Evolutionary conservation across 2,888 invertebrate genomes (phyloP), one percentile per base, ranked within the genome.

Genomic region (Drosophila affinis): DNA sequence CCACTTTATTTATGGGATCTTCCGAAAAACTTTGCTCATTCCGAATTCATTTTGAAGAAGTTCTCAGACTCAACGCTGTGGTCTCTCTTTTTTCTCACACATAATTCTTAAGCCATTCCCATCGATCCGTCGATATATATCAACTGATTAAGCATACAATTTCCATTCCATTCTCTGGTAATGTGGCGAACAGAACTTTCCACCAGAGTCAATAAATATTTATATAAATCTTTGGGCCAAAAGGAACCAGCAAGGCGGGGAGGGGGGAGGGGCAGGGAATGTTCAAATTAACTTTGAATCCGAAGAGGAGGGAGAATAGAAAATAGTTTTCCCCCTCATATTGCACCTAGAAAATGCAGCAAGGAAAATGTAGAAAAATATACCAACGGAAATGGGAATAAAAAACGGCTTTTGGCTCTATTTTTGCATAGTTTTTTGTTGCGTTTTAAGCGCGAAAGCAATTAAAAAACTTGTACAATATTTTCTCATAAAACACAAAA

Each of bases 401-500:
- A 61, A 58, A 34, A 21, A n/a, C n/a, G 32, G 6, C 32, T 39
- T 27, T 59, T 32, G 7, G 39, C n/a, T 39, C 39, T 12, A 24
- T 29, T 32, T 32, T 44, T 51, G n/a, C 79, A 59, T 64, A 21
- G 67, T 73, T 78, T 73, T 81, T 29, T 29, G 21, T 21, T 21
- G 21, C 21, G 7, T 27, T 29, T 76, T 77, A 79, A 77, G 80
- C 74, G 70, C 64, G 68, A 79, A 85, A 86, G 68, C 76, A 79
- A 79, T 88, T 88, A 72, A 75, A 87, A 82, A 82, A 75, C 76
- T 86, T 85, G 68, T 71, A 76, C 72, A 74, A 82, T 82, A 79
- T 86, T 87, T 83, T 86, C 80, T 73, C 86, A 79, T 79, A 77
- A 78, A 87, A 78, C 76, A 78, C 76, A 78, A 83, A 79, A 78